Evolutionary conservation across 2,113 vertebrate genomes (phyloP).

Genomic region (Abramis brama): DNA sequence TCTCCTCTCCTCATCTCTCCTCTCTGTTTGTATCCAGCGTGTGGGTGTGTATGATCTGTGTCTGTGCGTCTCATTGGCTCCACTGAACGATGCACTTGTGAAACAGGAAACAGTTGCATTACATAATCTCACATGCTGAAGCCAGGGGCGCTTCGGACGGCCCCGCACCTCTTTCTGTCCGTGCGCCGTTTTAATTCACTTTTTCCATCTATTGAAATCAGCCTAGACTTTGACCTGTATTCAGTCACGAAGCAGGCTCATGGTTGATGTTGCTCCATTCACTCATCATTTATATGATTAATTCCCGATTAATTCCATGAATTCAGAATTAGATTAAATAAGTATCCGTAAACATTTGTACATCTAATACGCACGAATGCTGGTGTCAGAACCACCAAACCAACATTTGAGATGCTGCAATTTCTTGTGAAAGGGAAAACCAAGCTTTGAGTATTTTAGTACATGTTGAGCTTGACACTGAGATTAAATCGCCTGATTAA

Average conservation of each 20-base stretch:
- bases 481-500: background rate
- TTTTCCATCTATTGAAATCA: background rate
- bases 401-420: too few species aligned
- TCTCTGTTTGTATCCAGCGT: background rate
- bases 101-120: conserved; percentile 54
- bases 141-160: background rate
- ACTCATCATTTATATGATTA: too few species aligned
- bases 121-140: conserved; percentile 50
- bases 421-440: background rate
- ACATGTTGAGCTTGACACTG: background rate
- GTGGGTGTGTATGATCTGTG: background rate
- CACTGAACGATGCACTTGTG: background rate
- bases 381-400: too few species aligned
- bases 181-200: background rate
- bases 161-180: background rate
- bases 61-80: background rate
- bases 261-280: background rate
- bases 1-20: too few species aligned
- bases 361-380: too few species aligned
- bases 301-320: too few species aligned
- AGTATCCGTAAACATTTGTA: too few species aligned
- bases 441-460: background rate
- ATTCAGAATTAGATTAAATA: too few species aligned
- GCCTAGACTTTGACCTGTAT: background rate
- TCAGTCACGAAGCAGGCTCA: background rate